A percentile compares a stretch with the other conserved stretches of the same genome.
phyloP scores from a whole-genome alignment of 1,140 invertebrate species.

The Glossosoma conforme region DNA sequence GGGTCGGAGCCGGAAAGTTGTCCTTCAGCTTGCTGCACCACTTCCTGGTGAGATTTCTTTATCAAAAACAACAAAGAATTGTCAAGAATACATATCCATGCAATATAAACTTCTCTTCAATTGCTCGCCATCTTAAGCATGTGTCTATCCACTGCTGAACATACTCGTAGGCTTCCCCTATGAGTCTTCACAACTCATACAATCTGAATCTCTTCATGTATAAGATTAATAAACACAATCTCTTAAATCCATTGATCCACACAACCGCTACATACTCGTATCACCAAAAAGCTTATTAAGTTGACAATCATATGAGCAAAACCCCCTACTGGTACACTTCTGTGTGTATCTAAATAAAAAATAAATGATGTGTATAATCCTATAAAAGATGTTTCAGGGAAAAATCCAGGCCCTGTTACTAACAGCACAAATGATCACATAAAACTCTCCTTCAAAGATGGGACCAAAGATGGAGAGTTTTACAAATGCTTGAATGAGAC shows the following conservation, averaged over 20 bases:
- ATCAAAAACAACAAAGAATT: background rate
- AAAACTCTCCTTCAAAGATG: conserved; percentile 85
- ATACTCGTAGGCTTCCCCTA: conserved; percentile 11
- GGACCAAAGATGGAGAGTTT: conserved; percentile 70
- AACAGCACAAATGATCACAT: conserved; percentile 69
- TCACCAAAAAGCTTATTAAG: no score
- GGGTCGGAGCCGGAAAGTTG: conserved; percentile 73
- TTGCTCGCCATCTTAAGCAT: background rate
- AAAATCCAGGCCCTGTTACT: conserved; percentile 68
- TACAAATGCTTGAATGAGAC: conserved; percentile 57
- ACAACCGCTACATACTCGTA: no score
- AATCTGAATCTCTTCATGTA: no score
- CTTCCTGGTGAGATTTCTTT: conserved; percentile 45
- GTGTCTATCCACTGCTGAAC: background rate
- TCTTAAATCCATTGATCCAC: no score
- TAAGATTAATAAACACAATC: no score
- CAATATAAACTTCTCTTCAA: no score
- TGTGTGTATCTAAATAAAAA: no score
- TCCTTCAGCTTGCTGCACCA: conserved; percentile 70
- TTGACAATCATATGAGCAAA: no score
- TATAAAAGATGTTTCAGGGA: conserved; percentile 56
- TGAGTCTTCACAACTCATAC: no score
- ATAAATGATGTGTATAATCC: no score
- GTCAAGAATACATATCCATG: no score
- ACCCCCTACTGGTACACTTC: no score